These are phyloP conservation scores for Volucella inflata DNA, from an alignment of 2,888 invertebrate genomes.

Conservation along the genomic window DNA sequence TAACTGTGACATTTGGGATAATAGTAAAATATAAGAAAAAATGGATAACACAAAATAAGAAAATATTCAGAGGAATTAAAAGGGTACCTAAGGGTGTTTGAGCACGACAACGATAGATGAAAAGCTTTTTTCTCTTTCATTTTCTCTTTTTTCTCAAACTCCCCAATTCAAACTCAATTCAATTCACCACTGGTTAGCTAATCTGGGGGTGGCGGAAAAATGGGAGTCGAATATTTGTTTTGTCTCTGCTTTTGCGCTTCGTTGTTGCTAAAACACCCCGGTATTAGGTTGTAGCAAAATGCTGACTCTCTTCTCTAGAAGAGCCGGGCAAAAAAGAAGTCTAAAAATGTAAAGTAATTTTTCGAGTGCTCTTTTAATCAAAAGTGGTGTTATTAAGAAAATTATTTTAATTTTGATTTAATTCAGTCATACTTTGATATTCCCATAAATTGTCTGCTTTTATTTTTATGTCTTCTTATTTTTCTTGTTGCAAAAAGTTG, in stretches of 20 bases:
- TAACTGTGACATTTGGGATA: too few species aligned
- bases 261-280: constrained; percentile 31
- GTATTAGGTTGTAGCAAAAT: constrained; percentile 20
- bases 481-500: constrained; percentile 1
- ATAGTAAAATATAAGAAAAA: too few species aligned
- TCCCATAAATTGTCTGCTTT: too few species aligned
- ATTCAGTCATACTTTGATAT: neutral
- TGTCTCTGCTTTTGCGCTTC: constrained; percentile 26
- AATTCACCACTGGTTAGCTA: constrained; percentile 36
- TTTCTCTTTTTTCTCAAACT: neutral
- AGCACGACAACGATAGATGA: too few species aligned
- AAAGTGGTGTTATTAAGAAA: neutral
- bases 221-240: constrained; percentile 20
- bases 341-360: constrained; percentile 27
- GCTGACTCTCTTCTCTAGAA: constrained; percentile 52
- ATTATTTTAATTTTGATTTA: neutral
- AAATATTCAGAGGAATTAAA: neutral
- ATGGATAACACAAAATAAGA: too few species aligned
- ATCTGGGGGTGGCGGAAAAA: constrained; percentile 51
- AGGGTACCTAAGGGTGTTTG: too few species aligned
- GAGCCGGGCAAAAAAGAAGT: constrained; percentile 54
- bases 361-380: constrained; percentile 3
- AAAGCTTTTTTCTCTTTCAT: too few species aligned
- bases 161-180: constrained; percentile 36
- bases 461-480: neutral